phyloP scores from a whole-genome alignment of 2,888 invertebrate species.

The Pharmacophagus antenor region DNA sequence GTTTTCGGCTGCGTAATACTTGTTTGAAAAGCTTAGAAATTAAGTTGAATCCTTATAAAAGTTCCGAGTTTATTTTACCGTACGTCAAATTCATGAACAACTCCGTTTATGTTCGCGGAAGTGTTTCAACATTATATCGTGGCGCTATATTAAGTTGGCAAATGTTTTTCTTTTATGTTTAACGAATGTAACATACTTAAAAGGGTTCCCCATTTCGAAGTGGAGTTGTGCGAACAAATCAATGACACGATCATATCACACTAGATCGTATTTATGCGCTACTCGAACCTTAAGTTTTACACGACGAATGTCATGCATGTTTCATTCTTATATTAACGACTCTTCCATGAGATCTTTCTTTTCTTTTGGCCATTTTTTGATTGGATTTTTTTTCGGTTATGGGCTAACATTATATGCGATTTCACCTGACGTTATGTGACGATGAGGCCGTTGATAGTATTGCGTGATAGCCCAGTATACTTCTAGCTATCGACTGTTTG shows the following conservation, averaged over 20 bases:
- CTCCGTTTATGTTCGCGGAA: not conserved
- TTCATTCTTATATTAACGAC: too few species aligned
- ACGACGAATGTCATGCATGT: not conserved
- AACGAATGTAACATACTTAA: not conserved
- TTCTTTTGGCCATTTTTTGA: too few species aligned
- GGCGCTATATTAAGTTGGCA: not conserved
- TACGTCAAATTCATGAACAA: not conserved
- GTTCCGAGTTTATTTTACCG: not conserved
- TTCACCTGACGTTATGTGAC: too few species aligned
- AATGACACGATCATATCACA: too few species aligned
- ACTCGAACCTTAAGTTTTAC: not conserved
- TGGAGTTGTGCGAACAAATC: not conserved
- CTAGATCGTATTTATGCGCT: not conserved
- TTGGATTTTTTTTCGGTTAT: too few species aligned
- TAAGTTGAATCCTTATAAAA: not conserved
- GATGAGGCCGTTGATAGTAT: too few species aligned
- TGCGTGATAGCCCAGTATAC: too few species aligned
- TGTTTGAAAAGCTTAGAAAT: conserved; percentile 1
- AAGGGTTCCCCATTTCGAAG: not conserved
- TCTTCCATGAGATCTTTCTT: too few species aligned
- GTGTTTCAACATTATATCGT: not conserved
- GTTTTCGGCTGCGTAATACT: conserved; percentile 3
- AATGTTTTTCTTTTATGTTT: not conserved
- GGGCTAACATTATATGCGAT: too few species aligned
- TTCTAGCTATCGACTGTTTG: too few species aligned